Evolutionary conservation across 2,797 vertebrate genomes (phyloP), one percentile per base, ranked within the genome.

Genomic region (Phrynocephalus vlangalii): DNA sequence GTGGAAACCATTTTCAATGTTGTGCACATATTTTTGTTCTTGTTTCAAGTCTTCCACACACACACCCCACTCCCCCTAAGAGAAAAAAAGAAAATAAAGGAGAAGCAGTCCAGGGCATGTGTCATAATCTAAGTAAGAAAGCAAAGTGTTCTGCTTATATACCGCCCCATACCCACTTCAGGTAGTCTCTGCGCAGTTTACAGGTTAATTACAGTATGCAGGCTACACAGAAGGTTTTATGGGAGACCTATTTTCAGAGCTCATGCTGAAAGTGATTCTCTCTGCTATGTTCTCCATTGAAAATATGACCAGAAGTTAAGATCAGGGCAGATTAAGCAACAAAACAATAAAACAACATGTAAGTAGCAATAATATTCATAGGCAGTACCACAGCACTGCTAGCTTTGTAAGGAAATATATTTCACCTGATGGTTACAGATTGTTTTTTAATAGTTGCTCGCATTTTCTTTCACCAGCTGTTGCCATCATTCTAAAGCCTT

Each of bases 361-460:
- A 84, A 63, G 88, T 84, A 38, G 15, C 70, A 77, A 24, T 66
- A 11, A 1, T 79, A 1, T 79, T 52, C 0, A 3, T 38, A 81
- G 60, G 68, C 67, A 82, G 38, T 81, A 91, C 38, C 16, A 90
- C 92, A 93, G 60, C 76, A 71, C 80, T 92, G n/a, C 60, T 86
- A 50, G 88, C 63, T 90, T 6, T 71, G 5, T 28, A 71, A 94
- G 83, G 52, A 80, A 88, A 92, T 92, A 30, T 82, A 84, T 82
- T 93, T 85, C 83, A 73, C 38, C 77, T 85, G 82, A 76, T 82
- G 66, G 77, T 50, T 85, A 91, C 75, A 82, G 75, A 66, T 85
- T 86, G 75, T 85, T 72, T 89, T 60, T 91, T 84, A 86, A 80
- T 38, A 77, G 90, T 71, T 88, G 83, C 0, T 93, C 82, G 92